Percentiles rank a stretch among this genome's conserved stretches.
Conservation (phyloP, 2,888 invertebrate genomes). For the Limnephilus lunatus region DNA sequence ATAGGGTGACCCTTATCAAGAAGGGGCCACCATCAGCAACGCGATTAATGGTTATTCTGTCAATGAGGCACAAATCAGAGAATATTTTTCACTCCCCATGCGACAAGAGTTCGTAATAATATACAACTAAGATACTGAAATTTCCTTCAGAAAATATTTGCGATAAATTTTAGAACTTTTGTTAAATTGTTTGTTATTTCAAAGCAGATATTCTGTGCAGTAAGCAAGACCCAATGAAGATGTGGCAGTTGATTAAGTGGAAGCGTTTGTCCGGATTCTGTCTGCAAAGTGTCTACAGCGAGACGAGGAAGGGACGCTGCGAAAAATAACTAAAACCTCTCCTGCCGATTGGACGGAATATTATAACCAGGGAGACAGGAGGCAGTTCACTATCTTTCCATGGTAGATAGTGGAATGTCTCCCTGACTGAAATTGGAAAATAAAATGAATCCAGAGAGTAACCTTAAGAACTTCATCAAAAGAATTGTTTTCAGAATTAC, state of each 20-base stretch:
- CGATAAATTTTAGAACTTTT: neutral
- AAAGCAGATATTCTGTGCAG: neutral
- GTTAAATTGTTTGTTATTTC: neutral
- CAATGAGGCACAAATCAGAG: neutral
- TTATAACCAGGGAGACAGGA: neutral
- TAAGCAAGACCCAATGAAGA: neutral
- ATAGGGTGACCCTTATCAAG: neutral
- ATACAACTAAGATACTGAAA: neutral
- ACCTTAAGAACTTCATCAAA: too few relatives aligned
- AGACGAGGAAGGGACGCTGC: neutral
- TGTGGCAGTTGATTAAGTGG: neutral
- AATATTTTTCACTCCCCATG: neutral
- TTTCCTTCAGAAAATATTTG: neutral
- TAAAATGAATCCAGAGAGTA: too few relatives aligned
- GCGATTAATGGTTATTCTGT: neutral
- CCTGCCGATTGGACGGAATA: neutral
- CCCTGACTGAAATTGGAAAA: neutral
- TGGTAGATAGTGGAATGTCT: neutral
- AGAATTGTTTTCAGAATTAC: too few relatives aligned
- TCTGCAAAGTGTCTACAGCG: neutral
- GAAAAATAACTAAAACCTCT: neutral
- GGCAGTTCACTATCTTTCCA: neutral
- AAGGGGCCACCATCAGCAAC: neutral
- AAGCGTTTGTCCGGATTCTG: neutral
- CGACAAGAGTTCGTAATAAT: neutral